A percentile compares a stretch with the other conserved stretches of the same genome.
phyloP scores from a whole-genome alignment of 2,113 vertebrate genomes.

The Limnothrissa miodon region DNA sequence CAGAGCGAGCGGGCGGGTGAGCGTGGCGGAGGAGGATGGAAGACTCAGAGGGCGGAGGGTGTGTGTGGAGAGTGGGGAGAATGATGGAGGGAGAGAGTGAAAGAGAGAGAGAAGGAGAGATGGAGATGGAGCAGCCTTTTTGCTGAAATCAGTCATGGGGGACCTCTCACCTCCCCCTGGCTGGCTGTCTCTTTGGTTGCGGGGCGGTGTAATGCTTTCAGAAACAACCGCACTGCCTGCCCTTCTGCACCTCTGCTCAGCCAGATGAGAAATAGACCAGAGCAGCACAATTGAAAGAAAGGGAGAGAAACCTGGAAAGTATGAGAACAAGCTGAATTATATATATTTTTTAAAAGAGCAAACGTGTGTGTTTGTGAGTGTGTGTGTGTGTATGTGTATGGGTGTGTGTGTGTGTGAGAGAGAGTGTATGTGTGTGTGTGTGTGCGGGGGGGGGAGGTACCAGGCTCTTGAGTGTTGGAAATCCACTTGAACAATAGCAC shows the following conservation, averaged over 20 bases:
- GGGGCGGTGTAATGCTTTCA: slow-evolving; percentile 39
- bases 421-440: neutral
- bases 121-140: neutral
- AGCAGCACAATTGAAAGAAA: slow-evolving; percentile 36
- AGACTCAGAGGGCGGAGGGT: neutral
- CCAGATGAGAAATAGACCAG: slow-evolving; percentile 39
- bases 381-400: neutral
- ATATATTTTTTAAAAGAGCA: no score
- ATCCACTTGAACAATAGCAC: slow-evolving; percentile 17
- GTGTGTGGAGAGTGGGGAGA: neutral
- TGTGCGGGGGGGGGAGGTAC: neutral
- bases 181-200: slow-evolving; percentile 5
- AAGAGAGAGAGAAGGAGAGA: neutral
- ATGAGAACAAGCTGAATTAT: neutral
- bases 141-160: slow-evolving; percentile 16
- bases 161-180: slow-evolving; percentile 5
- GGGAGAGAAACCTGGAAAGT: slow-evolving; percentile 17
- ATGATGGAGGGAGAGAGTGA: neutral
- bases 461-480: slow-evolving; percentile 22
- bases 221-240: slow-evolving; percentile 35
- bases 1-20: no score
- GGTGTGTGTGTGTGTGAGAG: neutral
- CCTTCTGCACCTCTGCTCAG: slow-evolving; percentile 35
- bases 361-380: neutral
- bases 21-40: neutral